phyloP scores from a whole-genome alignment of 2,113 vertebrate species.

The human (Homo sapiens) region DNA sequence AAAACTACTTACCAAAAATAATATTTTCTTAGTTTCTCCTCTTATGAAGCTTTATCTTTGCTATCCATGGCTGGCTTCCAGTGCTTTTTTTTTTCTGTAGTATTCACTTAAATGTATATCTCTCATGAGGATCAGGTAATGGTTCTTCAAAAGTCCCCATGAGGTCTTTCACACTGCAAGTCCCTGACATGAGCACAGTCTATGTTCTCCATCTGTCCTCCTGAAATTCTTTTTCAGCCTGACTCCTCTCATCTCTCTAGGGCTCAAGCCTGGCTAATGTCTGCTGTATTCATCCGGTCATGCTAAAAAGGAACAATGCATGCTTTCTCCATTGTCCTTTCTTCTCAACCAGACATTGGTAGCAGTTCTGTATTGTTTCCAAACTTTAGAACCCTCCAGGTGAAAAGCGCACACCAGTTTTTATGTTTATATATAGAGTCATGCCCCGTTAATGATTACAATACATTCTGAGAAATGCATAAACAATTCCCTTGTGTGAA shows the following conservation, averaged over 20 bases:
- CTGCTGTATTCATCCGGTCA: background rate
- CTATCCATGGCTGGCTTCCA: background rate
- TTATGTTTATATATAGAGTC: background rate
- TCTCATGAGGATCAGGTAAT: background rate
- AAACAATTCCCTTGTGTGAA: background rate
- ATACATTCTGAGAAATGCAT: background rate
- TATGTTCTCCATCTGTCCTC: background rate
- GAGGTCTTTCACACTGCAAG: fast-evolving
- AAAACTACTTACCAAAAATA: slow-evolving; percentile 7
- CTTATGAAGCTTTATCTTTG: background rate
- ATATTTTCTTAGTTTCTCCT: background rate
- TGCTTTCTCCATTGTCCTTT: background rate
- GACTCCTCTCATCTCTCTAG: background rate
- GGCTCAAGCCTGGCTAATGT: background rate
- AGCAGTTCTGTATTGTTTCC: background rate
- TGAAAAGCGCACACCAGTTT: background rate
- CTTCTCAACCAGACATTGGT: background rate
- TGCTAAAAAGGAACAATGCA: background rate
- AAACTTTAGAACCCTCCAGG: background rate
- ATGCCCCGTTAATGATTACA: background rate
- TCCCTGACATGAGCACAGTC: background rate
- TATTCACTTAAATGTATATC: background rate
- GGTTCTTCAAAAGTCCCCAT: background rate
- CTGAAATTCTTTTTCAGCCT: background rate
- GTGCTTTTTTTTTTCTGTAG: background rate